A percentile compares a stretch with the other conserved stretches of the same genome.
phyloP scores from a whole-genome alignment of 1,140 invertebrate genomes.

The Listronotus oregonensis region DNA sequence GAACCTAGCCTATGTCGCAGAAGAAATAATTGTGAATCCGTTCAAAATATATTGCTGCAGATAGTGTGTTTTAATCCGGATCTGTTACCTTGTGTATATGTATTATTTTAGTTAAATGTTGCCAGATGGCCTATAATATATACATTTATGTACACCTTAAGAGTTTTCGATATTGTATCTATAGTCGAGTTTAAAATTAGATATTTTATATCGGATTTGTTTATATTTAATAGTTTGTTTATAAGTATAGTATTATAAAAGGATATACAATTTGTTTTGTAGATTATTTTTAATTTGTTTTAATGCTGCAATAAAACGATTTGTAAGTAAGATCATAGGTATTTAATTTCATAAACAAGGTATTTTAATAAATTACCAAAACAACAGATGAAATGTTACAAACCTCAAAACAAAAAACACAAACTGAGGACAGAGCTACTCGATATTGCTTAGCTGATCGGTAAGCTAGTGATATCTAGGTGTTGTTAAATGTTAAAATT shows the following conservation, averaged over 20 bases:
- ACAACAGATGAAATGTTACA: no score
- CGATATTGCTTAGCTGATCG: no score
- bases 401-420: no score
- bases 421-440: no score
- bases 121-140: conserved; percentile 54
- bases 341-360: no score
- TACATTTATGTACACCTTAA: conserved; percentile 53
- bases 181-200: conserved; percentile 48
- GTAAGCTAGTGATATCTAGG: no score
- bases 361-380: no score
- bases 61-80: conserved; percentile 15
- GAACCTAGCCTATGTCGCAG: no score
- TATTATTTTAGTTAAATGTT: conserved; percentile 50
- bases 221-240: conserved; percentile 43
- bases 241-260: conserved; percentile 30
- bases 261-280: conserved; percentile 18
- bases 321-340: conserved; percentile 13
- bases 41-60: neutral
- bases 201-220: conserved; percentile 43
- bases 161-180: conserved; percentile 52
- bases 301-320: conserved; percentile 35
- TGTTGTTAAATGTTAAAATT: no score
- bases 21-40: neutral
- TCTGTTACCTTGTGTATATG: conserved; percentile 50
- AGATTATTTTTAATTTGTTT: conserved; percentile 31